Percentiles rank a stretch among this genome's conserved stretches.
phyloP scores from a whole-genome alignment of 2,888 invertebrate species.

The Drosophila dives region DNA sequence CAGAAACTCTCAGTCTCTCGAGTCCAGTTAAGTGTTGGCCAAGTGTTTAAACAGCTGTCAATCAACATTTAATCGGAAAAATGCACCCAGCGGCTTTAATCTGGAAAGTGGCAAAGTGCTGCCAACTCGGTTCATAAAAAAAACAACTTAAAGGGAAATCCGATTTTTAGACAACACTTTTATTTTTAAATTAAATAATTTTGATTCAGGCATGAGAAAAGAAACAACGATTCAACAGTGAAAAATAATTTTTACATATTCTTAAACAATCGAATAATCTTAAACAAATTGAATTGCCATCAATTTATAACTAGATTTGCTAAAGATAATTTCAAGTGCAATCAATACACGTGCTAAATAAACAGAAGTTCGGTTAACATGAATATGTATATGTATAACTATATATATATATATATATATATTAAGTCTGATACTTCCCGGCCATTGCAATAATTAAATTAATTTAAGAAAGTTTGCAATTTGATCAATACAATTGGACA shows the following conservation, averaged over 20 bases:
- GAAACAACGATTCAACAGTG: neutral
- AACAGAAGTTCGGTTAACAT: neutral
- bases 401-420: neutral
- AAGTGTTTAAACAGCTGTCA: slow-evolving; percentile 51
- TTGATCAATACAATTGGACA: slow-evolving; percentile 49
- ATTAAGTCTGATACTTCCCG: neutral
- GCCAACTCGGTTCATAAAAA: neutral
- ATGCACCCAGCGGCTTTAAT: slow-evolving; percentile 2
- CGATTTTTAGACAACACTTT: neutral
- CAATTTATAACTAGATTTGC: neutral
- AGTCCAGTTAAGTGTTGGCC: slow-evolving; percentile 27
- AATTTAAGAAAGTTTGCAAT: too few relatives aligned
- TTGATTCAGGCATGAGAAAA: neutral
- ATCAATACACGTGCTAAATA: neutral
- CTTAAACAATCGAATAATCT: neutral
- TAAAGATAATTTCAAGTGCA: neutral
- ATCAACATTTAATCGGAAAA: slow-evolving; percentile 46
- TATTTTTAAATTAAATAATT: neutral
- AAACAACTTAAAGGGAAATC: neutral
- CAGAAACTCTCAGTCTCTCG: slow-evolving; percentile 39
- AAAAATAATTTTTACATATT: neutral
- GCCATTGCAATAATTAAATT: too few relatives aligned
- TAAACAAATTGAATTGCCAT: neutral
- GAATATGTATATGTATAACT: neutral
- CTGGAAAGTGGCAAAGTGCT: neutral